Evolutionary conservation across 2,888 invertebrate genomes (phyloP).

Genomic region (Cheilosia scutellata): DNA sequence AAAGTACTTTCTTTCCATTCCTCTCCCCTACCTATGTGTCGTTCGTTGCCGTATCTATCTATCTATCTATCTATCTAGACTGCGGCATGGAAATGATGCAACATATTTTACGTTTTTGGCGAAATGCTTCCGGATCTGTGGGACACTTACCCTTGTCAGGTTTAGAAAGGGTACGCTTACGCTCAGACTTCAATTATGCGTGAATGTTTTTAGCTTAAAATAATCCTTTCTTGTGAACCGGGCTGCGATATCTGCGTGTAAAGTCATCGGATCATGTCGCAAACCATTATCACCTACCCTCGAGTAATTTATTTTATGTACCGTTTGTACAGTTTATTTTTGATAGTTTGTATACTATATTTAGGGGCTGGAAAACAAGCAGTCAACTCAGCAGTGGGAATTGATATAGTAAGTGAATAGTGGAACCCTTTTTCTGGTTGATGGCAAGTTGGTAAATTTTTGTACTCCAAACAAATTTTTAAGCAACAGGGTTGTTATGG

Average conservation of each 20-base stretch:
- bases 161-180: not conserved
- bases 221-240: slow-evolving; percentile 68
- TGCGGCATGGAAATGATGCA: slow-evolving; percentile 68
- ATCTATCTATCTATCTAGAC: slow-evolving; percentile 10
- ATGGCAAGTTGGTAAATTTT: not conserved
- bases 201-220: slow-evolving; percentile 72
- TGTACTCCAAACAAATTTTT: too few relatives aligned
- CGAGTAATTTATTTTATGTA: slow-evolving; percentile 66
- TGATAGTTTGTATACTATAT: slow-evolving; percentile 4
- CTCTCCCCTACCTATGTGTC: not conserved
- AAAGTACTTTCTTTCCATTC: slow-evolving; percentile 52
- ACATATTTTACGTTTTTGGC: slow-evolving; percentile 64
- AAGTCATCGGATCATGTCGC: slow-evolving; percentile 73
- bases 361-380: slow-evolving; percentile 5
- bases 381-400: slow-evolving; percentile 21
- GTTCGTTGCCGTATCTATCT: not conserved
- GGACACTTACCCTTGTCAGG: slow-evolving; percentile 21
- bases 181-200: slow-evolving; percentile 68
- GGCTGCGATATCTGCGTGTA: slow-evolving; percentile 34
- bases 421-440: not conserved
- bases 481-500: slow-evolving; percentile 23
- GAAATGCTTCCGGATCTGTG: slow-evolving; percentile 59
- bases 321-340: slow-evolving; percentile 45
- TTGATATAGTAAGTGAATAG: not conserved
- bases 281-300: slow-evolving; percentile 75